phyloP scores from a whole-genome alignment of 1,140 invertebrate genomes.

The Tetragonula clypearis region DNA sequence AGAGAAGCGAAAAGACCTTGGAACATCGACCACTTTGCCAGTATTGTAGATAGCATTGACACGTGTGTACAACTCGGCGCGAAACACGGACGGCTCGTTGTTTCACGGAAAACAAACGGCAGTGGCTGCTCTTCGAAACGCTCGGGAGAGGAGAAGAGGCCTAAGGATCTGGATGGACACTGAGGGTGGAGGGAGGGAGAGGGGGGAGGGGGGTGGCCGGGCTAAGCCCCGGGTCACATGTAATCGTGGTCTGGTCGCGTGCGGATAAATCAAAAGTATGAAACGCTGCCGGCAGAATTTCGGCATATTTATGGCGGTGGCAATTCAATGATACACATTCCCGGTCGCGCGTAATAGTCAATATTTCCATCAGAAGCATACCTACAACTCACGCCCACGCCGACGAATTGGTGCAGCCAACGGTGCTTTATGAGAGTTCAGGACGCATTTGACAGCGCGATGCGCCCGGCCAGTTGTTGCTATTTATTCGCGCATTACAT shows the following conservation, averaged over 20 bases:
- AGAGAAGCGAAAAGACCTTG: background rate
- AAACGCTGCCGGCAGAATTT: constrained; percentile 78
- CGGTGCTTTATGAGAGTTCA: constrained; percentile 80
- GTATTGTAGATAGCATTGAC: background rate
- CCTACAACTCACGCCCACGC: constrained; percentile 81
- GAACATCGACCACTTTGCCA: background rate
- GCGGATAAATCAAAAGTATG: constrained; percentile 81
- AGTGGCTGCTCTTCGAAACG: constrained; percentile 18
- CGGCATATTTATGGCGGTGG: constrained; percentile 80
- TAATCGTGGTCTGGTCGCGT: constrained; percentile 40
- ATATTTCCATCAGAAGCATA: constrained; percentile 83
- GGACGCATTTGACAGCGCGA: constrained; percentile 79
- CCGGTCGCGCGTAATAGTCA: constrained; percentile 81
- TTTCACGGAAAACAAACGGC: too few species aligned
- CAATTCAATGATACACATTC: constrained; percentile 82
- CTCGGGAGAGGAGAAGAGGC: constrained; percentile 28
- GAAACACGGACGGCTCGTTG: background rate
- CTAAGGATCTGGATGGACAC: constrained; percentile 55
- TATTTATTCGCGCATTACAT: constrained; percentile 82
- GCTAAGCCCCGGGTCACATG: background rate
- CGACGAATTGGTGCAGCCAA: constrained; percentile 69
- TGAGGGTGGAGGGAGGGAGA: background rate
- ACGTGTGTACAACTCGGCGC: background rate
- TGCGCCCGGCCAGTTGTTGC: constrained; percentile 78
- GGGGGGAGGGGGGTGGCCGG: background rate